Percentiles rank a stretch among this genome's conserved stretches.
These are phyloP conservation scores for Sphaeramia orbicularis DNA, from an alignment of 2,797 vertebrate genomes.

Conservation along the genomic window DNA sequence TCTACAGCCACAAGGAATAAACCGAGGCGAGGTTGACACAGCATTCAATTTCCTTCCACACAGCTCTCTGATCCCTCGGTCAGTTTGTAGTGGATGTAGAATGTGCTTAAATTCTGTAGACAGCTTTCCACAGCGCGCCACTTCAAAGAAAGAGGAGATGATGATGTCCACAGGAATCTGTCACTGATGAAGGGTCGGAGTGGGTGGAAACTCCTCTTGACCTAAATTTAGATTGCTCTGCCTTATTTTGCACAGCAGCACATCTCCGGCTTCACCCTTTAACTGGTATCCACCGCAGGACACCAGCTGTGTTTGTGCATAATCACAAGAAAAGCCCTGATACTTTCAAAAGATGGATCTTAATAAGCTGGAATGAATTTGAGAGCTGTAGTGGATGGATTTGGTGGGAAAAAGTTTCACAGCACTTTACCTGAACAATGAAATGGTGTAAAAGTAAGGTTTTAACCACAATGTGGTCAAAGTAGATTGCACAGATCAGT, in stretches of 20 bases:
- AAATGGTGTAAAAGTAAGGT: not conserved
- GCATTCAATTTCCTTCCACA: slow-evolving; percentile 39
- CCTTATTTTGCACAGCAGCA: slow-evolving; percentile 41
- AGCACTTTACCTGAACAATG: not conserved
- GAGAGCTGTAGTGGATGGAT: slow-evolving; percentile 1
- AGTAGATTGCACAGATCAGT: not conserved
- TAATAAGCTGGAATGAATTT: slow-evolving; percentile 18
- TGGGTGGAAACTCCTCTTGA: slow-evolving; percentile 50
- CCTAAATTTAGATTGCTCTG: slow-evolving; percentile 54
- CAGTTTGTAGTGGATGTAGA: slow-evolving; percentile 31
- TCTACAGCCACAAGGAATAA: slow-evolving; percentile 47
- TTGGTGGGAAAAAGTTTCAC: slow-evolving; percentile 10
- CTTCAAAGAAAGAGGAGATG: slow-evolving; percentile 32
- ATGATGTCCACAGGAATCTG: slow-evolving; percentile 39
- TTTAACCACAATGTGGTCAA: slow-evolving; percentile 9
- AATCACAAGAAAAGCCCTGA: slow-evolving; percentile 24
- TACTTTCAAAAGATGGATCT: slow-evolving; percentile 10
- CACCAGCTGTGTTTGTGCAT: slow-evolving; percentile 37
- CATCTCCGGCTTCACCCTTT: slow-evolving; percentile 24
- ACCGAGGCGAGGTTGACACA: slow-evolving; percentile 50
- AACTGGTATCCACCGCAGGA: slow-evolving; percentile 21
- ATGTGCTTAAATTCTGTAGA: slow-evolving; percentile 27
- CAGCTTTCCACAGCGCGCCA: slow-evolving; percentile 16
- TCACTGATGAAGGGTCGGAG: slow-evolving; percentile 29
- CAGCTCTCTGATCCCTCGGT: slow-evolving; percentile 49